Conservation (phyloP, 2,797 vertebrate species). For the Xenops minutus region DNA sequence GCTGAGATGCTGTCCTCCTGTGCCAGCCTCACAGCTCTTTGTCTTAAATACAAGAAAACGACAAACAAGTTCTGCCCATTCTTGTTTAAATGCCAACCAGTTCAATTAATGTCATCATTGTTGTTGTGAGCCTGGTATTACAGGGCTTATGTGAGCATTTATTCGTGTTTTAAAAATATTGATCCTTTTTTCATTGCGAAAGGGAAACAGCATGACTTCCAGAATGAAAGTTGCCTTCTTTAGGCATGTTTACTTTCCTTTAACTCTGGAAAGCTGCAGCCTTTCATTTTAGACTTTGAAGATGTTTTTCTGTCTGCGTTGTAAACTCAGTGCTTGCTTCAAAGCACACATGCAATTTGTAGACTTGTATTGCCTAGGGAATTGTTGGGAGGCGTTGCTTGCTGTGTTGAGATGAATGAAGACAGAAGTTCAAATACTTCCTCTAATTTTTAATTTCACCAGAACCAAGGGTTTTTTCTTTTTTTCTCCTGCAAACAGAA, state of each 20-base stretch:
- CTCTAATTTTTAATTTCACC: background rate
- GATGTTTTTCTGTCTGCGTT: background rate
- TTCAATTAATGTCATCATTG: background rate
- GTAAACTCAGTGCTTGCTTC: background rate
- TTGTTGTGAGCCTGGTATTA: background rate
- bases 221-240: background rate
- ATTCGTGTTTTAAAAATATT: background rate
- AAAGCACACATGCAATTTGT: background rate
- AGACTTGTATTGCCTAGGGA: background rate
- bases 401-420: background rate
- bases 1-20: background rate
- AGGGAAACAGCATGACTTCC: background rate
- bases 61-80: background rate
- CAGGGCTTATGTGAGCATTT: background rate
- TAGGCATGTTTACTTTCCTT: background rate
- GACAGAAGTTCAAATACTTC: background rate
- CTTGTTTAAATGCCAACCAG: background rate
- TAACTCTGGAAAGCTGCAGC: background rate
- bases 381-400: background rate
- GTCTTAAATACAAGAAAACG: background rate
- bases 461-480: background rate
- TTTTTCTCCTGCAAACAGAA: background rate
- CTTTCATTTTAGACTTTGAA: background rate
- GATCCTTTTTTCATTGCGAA: background rate
- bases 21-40: background rate